A percentile compares a stretch with the other conserved stretches of the same genome.
These are phyloP conservation scores for Scelioninae gen. 2 DNA, from an alignment of 2,888 invertebrate genomes.

Conservation along the genomic window DNA sequence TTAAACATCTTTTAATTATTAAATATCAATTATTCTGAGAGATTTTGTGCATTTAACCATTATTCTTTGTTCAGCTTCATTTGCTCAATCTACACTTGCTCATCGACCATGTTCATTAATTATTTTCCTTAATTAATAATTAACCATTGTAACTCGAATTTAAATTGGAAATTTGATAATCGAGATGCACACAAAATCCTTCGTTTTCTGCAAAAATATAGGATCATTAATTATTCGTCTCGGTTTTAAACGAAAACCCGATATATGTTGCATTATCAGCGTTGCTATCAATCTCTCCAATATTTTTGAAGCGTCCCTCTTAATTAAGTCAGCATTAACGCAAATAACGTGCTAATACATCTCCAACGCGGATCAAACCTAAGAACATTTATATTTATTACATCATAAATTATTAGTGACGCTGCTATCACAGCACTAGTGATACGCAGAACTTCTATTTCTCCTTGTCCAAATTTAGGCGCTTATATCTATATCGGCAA, in stretches of 20 bases:
- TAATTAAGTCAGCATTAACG: conserved; percentile 28
- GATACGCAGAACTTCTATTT: too few species aligned
- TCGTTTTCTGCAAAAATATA: not conserved
- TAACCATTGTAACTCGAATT: too few species aligned
- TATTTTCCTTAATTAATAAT: too few species aligned
- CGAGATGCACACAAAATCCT: not conserved
- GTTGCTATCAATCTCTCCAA: conserved; percentile 18
- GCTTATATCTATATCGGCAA: too few species aligned
- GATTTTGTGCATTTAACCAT: too few species aligned
- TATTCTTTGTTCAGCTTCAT: too few species aligned
- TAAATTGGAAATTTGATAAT: not conserved
- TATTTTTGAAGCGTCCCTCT: conserved; percentile 27
- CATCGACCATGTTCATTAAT: too few species aligned
- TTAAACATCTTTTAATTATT: too few species aligned
- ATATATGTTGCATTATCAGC: not conserved
- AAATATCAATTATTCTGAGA: too few species aligned
- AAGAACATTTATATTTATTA: conserved; percentile 34
- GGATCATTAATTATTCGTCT: conserved; percentile 12
- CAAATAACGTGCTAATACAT: conserved; percentile 28
- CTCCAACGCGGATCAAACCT: conserved; percentile 9
- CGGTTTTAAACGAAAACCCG: not conserved
- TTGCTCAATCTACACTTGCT: too few species aligned
- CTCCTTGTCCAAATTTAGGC: too few species aligned
- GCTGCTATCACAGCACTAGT: too few species aligned
- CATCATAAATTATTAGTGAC: conserved; percentile 35